phyloP scores from a whole-genome alignment of 2,888 invertebrate genomes.

The Eupithecia subumbrata region DNA sequence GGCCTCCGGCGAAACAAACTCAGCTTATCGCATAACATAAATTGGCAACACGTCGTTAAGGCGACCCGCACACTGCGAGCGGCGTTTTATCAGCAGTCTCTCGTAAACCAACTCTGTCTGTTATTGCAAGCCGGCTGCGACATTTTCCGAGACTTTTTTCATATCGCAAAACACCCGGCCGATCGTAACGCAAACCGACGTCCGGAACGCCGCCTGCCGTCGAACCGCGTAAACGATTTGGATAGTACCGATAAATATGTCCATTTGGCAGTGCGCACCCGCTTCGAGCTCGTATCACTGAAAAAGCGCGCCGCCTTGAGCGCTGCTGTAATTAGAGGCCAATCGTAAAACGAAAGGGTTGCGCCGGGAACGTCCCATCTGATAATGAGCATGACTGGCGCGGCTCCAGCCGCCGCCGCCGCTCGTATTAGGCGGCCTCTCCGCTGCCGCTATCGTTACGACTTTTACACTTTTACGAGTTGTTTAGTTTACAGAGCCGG shows the following conservation, averaged over 20 bases:
- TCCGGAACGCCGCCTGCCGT: conserved; percentile 57
- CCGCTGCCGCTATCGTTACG: conserved; percentile 76
- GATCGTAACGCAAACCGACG: conserved; percentile 60
- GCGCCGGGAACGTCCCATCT: conserved; percentile 78
- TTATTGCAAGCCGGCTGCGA: conserved; percentile 75
- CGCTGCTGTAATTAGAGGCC: conserved; percentile 81
- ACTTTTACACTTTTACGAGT: conserved; percentile 84
- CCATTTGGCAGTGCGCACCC: conserved; percentile 74
- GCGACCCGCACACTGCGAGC: conserved; percentile 72
- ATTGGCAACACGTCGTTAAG: conserved; percentile 84
- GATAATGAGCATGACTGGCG: conserved; percentile 83
- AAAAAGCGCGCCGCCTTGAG: conserved; percentile 80
- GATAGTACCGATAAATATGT: conserved; percentile 74
- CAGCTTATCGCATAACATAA: conserved; percentile 81
- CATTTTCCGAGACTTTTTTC: conserved; percentile 77
- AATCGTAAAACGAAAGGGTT: conserved; percentile 84
- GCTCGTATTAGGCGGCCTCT: conserved; percentile 80
- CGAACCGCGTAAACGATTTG: conserved; percentile 73
- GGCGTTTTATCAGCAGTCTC: conserved; percentile 77
- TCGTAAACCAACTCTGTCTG: conserved; percentile 78
- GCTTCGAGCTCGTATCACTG: conserved; percentile 65
- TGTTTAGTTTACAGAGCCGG: conserved; percentile 80
- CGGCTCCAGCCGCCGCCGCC: conserved; percentile 77
- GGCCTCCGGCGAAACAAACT: conserved; percentile 78
- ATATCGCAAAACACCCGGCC: conserved; percentile 67